These are phyloP conservation scores for Vulpes ferrilata DNA, from an alignment of 2,113 vertebrate genomes.

Conservation along the genomic window DNA sequence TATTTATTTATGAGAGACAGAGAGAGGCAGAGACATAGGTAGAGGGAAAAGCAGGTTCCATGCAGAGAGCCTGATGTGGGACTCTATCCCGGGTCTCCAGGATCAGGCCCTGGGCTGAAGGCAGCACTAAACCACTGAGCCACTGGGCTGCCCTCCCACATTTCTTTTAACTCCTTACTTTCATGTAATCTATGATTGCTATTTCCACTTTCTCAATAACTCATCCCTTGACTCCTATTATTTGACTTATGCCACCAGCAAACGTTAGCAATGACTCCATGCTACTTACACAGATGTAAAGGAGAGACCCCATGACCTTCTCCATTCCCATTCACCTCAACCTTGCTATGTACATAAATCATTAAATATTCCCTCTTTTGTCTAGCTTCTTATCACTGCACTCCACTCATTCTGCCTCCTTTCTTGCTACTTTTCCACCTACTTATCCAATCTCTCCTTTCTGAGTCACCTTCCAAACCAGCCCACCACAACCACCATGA, in stretches of 20 bases:
- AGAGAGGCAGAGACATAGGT: no score
- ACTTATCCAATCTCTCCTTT: not conserved
- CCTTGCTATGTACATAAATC: not conserved
- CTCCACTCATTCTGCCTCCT: not conserved
- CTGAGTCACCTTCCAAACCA: not conserved
- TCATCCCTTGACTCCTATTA: not conserved
- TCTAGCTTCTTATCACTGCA: not conserved
- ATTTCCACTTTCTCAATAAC: not conserved
- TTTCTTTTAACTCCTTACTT: not conserved
- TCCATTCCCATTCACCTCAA: not conserved
- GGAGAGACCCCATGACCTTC: not conserved
- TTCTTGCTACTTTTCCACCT: not conserved
- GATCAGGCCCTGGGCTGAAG: no score
- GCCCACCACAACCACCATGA: not conserved
- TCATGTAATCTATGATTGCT: not conserved
- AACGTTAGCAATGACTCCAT: not conserved
- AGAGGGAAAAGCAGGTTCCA: no score
- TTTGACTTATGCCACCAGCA: not conserved
- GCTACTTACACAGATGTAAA: no score
- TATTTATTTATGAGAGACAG: no score
- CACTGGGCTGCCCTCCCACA: not conserved
- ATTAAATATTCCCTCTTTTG: not conserved
- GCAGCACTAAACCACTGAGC: no score
- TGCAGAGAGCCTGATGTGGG: no score
- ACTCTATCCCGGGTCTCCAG: no score